Conservation (phyloP, 1,140 invertebrate species). For the Alviniconcha marisindica region DNA sequence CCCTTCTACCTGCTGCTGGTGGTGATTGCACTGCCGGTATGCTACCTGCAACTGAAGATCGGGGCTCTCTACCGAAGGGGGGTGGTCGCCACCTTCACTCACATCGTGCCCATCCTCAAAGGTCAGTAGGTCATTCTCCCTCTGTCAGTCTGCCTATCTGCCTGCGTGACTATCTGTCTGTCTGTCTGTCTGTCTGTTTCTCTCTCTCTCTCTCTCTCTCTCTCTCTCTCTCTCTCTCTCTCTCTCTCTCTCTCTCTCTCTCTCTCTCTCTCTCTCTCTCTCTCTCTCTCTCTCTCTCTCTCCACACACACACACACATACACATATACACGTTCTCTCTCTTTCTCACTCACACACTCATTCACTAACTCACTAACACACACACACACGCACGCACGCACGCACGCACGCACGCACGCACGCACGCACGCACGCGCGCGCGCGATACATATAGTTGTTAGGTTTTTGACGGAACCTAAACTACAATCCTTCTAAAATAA, state of each 20-base stretch:
- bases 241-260: not conserved
- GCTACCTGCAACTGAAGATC: constrained; percentile 69
- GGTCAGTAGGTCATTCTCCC: no score
- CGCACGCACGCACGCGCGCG: no score
- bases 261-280: not conserved
- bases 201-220: not conserved
- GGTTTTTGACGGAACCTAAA: no score
- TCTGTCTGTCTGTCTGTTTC: not conserved
- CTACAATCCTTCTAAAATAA: no score
- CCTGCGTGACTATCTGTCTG: not conserved
- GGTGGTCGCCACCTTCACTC: constrained; percentile 65
- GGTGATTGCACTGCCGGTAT: constrained; percentile 66
- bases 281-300: not conserved
- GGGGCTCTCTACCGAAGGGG: constrained; percentile 66
- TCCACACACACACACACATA: no score
- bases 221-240: constrained; percentile 7
- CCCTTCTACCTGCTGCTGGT: constrained; percentile 67
- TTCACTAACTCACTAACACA: not conserved
- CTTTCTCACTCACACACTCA: not conserved
- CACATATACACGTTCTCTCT: no score
- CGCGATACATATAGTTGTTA: no score
- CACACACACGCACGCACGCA: no score
- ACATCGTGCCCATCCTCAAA: constrained; percentile 68
- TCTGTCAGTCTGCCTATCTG: not conserved
- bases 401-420: no score